A percentile compares a stretch with the other conserved stretches of the same genome.
Evolutionary conservation across 2,797 vertebrate species (phyloP).

Genomic region (Podargus strigoides): DNA sequence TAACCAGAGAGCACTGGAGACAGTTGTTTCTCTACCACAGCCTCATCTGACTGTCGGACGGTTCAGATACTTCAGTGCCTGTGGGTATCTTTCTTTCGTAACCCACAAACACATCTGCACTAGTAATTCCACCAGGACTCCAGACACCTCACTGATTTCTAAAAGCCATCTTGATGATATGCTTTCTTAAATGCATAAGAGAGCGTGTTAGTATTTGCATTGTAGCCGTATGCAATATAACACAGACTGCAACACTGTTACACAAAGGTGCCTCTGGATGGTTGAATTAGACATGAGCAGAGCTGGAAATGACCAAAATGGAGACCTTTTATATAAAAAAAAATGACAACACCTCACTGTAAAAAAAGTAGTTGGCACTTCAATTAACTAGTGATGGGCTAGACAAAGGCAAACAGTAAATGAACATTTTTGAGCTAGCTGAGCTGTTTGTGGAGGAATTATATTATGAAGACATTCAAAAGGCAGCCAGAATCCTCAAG

Average conservation of each 20-base stretch:
- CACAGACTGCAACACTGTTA: rapidly evolving
- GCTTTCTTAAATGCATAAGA: not conserved
- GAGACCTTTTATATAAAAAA: not conserved
- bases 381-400: not conserved
- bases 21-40: not conserved
- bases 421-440: not conserved
- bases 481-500: not conserved
- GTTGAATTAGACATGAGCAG: not conserved
- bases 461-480: not conserved
- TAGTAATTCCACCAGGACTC: not conserved
- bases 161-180: not conserved
- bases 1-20: not conserved
- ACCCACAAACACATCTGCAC: not conserved
- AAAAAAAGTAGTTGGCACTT: not conserved
- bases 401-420: not conserved
- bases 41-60: not conserved
- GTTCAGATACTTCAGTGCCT: not conserved
- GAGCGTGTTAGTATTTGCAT: not conserved
- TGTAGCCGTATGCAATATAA: too few species aligned
- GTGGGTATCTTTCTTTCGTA: not conserved
- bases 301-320: not conserved
- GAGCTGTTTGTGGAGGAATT: not conserved
- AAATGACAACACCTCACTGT: rapidly evolving
- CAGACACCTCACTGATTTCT: not conserved
- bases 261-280: not conserved